A percentile compares a stretch with the other conserved stretches of the same genome.
Conservation (phyloP, 2,113 vertebrate species). For the Ptilonorhynchus violaceus region DNA sequence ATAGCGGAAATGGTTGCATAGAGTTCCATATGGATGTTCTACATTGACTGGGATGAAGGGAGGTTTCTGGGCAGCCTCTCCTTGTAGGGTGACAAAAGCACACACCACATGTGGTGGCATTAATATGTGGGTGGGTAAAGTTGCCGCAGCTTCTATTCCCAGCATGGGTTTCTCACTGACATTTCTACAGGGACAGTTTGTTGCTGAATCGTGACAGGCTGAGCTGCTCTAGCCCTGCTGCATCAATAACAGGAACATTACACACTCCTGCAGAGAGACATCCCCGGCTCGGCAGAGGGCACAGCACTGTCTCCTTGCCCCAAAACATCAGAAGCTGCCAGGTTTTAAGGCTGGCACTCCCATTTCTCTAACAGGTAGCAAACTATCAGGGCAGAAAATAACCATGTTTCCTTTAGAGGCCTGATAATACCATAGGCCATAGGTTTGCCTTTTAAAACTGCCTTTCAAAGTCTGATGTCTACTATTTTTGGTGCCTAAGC, state of each 20-base stretch:
- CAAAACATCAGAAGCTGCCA: neutral
- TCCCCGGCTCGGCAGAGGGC: neutral
- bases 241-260: fast-evolving
- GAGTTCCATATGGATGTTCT: neutral
- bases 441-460: neutral
- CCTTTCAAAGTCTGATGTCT: neutral
- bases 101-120: neutral
- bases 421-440: neutral
- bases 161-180: neutral
- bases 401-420: neutral
- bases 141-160: neutral
- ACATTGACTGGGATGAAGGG: neutral
- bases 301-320: fast-evolving
- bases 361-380: neutral
- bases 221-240: neutral
- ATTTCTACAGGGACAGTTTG: neutral
- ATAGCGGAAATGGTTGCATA: neutral
- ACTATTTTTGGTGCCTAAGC: neutral
- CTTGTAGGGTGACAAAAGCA: neutral
- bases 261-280: neutral
- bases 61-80: neutral
- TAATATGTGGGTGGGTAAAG: neutral
- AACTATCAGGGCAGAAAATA: neutral
- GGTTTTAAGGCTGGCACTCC: neutral
- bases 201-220: neutral